Evolutionary conservation across 2,113 vertebrate genomes (phyloP), one percentile per base, ranked within the genome.

Genomic region (Myotis lucifugus): DNA sequence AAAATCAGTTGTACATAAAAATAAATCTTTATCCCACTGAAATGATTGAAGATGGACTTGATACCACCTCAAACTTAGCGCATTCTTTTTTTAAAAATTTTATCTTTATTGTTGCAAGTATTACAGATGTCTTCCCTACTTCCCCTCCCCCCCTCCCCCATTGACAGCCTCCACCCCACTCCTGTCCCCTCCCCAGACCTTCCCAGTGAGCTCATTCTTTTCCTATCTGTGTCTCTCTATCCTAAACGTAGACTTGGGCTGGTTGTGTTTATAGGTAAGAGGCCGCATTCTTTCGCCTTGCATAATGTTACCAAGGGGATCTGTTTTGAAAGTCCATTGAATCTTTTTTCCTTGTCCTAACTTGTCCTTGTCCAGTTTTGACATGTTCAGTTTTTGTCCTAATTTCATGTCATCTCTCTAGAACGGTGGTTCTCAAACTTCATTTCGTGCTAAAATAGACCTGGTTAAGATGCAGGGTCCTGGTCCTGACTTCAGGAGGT

Each of bases 401-500:
- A 10, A 66, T 48, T 92, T 52, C 29, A 25, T 76, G n/a, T 32
- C 29, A 29, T 79, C 56, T 59, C 32, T 72, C 46, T 61, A 88
- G 66, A 81, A 27, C 2, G 5, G 8, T 59, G 37, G 27, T 85
- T 91, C 54, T 70, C 61, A 59, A 10, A 69, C 67, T 32, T 83
- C 37, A 19, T 5, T 48, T 32, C 77, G 27, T 72, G 40, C 74
- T 46, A 32, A 77, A 82, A 21, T 6, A 77, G 66, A 52, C 50
- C 21, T 40, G 25, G 29, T 48, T 54, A 19, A 34, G 83, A 40
- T 54, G 32, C 40, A 50, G 48, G 12, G 4, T 34, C 34, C 50
- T 19, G 15, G 34, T 82, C 88, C 54, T 78, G 86, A 96, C 74
- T 70, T 74, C 37, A 19, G 14, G 66, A 56, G 61, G 72, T 66